phyloP scores from a whole-genome alignment of 23 tunicate genomes.

The Trididemnum clinides region DNA sequence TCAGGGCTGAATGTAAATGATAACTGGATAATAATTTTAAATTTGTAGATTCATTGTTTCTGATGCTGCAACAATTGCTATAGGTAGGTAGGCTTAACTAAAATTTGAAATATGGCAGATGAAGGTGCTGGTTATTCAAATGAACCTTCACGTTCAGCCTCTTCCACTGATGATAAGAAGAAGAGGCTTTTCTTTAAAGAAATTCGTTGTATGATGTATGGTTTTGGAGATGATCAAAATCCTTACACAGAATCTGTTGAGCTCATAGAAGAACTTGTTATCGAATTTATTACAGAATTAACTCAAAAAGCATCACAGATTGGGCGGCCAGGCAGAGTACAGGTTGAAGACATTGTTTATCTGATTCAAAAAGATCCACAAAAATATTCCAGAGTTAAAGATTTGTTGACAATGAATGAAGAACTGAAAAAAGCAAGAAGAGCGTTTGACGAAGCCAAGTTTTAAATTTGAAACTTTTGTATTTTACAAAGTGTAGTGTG shows the following conservation, averaged over 20 bases:
- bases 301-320: slow-evolving; percentile 83
- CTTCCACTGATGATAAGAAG: slow-evolving; percentile 63
- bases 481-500: not conserved
- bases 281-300: slow-evolving; percentile 87
- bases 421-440: slow-evolving; percentile 94
- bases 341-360: slow-evolving; percentile 92
- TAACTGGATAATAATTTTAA: not conserved
- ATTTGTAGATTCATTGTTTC: too few species aligned
- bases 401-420: slow-evolving; percentile 93
- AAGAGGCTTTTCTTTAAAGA: slow-evolving; percentile 85
- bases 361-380: slow-evolving; percentile 89
- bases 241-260: slow-evolving; percentile 99
- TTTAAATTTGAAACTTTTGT: slow-evolving; percentile 32
- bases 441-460: slow-evolving; percentile 96
- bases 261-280: slow-evolving; percentile 94
- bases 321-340: slow-evolving; percentile 87
- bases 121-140: slow-evolving; percentile 33
- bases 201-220: slow-evolving; percentile 97
- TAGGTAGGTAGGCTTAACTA: too few species aligned
- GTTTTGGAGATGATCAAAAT: slow-evolving; percentile 97
- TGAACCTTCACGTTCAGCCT: slow-evolving; percentile 22
- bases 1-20: too few species aligned
- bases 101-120: slow-evolving; percentile 45
- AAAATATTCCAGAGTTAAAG: slow-evolving; percentile 88
- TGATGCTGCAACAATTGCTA: too few species aligned